Percentiles rank a stretch among this genome's conserved stretches.
These are phyloP conservation scores for Fissipunctia ypsillon DNA, from an alignment of 2,888 invertebrate genomes.

Conservation along the genomic window DNA sequence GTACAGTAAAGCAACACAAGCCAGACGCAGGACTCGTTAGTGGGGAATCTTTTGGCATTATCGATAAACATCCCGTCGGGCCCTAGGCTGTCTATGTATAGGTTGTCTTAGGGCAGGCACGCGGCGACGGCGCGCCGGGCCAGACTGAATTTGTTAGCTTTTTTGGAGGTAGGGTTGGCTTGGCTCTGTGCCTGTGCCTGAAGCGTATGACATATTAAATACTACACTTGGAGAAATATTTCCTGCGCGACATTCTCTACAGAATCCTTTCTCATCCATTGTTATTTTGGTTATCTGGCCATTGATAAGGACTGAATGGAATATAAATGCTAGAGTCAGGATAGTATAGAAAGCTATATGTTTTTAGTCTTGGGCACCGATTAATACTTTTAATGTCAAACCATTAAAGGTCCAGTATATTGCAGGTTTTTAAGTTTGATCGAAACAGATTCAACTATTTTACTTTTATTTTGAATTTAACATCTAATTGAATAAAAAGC, in stretches of 20 bases:
- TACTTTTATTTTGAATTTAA: slow-evolving; percentile 22
- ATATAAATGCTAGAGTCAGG: not conserved
- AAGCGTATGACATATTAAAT: not conserved
- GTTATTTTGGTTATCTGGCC: not conserved
- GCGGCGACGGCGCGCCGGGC: slow-evolving; percentile 78
- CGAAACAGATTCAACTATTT: slow-evolving; percentile 21
- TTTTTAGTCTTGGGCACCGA: not conserved
- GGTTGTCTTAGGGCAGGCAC: slow-evolving; percentile 89
- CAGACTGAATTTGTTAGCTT: slow-evolving; percentile 77
- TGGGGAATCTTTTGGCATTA: slow-evolving; percentile 71
- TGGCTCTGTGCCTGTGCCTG: slow-evolving; percentile 60
- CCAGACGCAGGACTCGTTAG: slow-evolving; percentile 71
- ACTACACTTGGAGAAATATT: not conserved
- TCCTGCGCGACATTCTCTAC: not conserved
- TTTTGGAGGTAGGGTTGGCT: slow-evolving; percentile 83
- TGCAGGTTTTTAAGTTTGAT: not conserved
- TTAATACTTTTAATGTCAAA: slow-evolving; percentile 1
- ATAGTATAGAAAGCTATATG: not conserved
- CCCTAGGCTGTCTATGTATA: slow-evolving; percentile 86
- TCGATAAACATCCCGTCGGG: slow-evolving; percentile 78
- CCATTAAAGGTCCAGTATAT: not conserved
- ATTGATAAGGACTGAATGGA: slow-evolving; percentile 9
- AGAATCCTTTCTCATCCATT: not conserved
- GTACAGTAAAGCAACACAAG: slow-evolving; percentile 60
- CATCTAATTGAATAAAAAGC: slow-evolving; percentile 10